Evolutionary conservation across 1,140 invertebrate species (phyloP).

Genomic region (Meloidogyne chitwoodi): DNA sequence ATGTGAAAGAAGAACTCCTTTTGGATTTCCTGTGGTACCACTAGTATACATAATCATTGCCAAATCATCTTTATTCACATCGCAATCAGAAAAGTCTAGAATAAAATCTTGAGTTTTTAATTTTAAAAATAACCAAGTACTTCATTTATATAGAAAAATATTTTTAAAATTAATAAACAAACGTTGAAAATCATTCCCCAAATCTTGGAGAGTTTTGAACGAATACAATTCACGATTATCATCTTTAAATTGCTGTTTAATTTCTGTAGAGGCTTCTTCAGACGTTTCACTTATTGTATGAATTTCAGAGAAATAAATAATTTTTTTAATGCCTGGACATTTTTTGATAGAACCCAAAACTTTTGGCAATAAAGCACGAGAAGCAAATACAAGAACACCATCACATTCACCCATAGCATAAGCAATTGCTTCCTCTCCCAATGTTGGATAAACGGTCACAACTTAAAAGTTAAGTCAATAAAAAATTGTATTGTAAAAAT

Average conservation of each 20-base stretch:
- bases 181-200: conserved; percentile 73
- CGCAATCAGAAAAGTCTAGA: not conserved
- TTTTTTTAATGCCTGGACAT: conserved; percentile 37
- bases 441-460: conserved; percentile 90
- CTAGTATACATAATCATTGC: conserved; percentile 95
- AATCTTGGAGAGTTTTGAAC: conserved; percentile 68
- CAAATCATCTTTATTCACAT: conserved; percentile 68
- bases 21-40: conserved; percentile 77
- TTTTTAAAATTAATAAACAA: conserved; percentile 63
- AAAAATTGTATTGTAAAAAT: too few species aligned
- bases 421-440: conserved; percentile 89
- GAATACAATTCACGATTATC: conserved; percentile 61
- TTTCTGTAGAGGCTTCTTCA: conserved; percentile 54
- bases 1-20: conserved; percentile 67
- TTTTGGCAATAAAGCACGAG: conserved; percentile 48
- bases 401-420: conserved; percentile 95
- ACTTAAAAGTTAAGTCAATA: too few species aligned
- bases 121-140: too few species aligned
- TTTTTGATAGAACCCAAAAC: conserved; percentile 36
- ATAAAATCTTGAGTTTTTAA: too few species aligned
- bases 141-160: too few species aligned
- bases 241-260: conserved; percentile 68
- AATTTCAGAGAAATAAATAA: conserved; percentile 53
- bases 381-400: conserved; percentile 66
- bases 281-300: conserved; percentile 28